Conservation (phyloP, 1,140 invertebrate species). For the Meloidogyne floridensis region DNA sequence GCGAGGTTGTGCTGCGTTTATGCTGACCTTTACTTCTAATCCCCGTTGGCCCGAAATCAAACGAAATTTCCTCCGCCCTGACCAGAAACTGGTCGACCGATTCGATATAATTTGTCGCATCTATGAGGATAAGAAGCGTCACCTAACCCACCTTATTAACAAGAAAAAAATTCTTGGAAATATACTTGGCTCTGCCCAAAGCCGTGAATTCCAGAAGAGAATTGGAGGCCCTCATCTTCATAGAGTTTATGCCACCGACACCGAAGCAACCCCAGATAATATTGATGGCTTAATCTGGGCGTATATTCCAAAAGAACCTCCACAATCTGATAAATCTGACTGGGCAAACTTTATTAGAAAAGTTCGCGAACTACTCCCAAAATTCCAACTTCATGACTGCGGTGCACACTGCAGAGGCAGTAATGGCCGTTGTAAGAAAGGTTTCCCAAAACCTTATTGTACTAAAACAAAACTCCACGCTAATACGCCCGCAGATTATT, state of each 20-base stretch:
- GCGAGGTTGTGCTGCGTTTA: not conserved
- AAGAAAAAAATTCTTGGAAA: not conserved
- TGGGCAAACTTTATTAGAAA: conserved; percentile 11
- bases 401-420: not conserved
- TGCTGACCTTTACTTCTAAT: conserved; percentile 11
- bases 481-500: not conserved
- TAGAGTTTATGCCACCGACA: not conserved
- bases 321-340: conserved; percentile 6
- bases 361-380: not conserved
- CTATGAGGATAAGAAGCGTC: not conserved
- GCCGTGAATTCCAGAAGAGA: conserved; percentile 19
- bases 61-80: not conserved
- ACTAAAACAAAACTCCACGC: not conserved
- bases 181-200: conserved; percentile 8
- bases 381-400: conserved; percentile 17
- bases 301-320: conserved; percentile 1
- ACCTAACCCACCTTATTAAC: not conserved
- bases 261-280: conserved; percentile 9
- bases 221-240: conserved; percentile 16
- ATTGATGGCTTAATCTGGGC: conserved; percentile 20
- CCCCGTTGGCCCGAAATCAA: not conserved
- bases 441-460: conserved; percentile 16
- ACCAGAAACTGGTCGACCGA: not conserved
- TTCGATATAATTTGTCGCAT: conserved; percentile 4
- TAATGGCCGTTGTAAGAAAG: conserved; percentile 21